A percentile compares a stretch with the other conserved stretches of the same genome.
These are phyloP conservation scores for Colistium nudipinnis DNA, from an alignment of 2,113 vertebrate genomes.

Conservation along the genomic window DNA sequence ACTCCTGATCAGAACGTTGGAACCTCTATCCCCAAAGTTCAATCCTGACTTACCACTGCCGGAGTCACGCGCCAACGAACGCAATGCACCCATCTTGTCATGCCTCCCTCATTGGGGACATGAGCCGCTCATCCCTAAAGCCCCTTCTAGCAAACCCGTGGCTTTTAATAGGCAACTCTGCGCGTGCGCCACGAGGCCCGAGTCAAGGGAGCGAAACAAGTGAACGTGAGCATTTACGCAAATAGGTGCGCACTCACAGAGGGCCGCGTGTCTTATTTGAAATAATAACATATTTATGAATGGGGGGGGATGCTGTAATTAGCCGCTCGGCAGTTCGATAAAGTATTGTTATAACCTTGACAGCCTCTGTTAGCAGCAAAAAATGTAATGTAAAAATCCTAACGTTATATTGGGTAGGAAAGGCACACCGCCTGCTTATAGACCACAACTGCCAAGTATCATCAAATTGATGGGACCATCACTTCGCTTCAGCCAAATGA, in stretches of 20 bases:
- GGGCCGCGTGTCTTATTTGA: background rate
- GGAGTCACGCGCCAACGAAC: conserved; percentile 21
- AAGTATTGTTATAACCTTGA: no score
- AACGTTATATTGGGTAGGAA: no score
- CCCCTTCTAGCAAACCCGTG: conserved; percentile 43
- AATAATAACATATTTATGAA: conserved; percentile 30
- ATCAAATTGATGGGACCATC: no score
- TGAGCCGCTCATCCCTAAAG: conserved; percentile 55
- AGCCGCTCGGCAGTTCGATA: no score
- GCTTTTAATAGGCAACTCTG: conserved; percentile 32
- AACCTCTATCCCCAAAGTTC: conserved; percentile 29
- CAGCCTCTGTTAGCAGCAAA: no score
- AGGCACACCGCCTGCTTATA: no score
- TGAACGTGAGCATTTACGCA: conserved; percentile 4
- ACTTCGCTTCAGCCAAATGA: no score
- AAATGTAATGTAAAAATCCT: no score
- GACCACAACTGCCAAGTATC: no score
- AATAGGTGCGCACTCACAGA: conserved; percentile 8
- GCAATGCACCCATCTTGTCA: conserved; percentile 20
- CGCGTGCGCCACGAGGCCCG: conserved; percentile 18
- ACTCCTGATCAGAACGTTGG: conserved; percentile 21
- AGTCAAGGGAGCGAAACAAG: conserved; percentile 21
- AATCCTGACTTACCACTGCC: background rate
- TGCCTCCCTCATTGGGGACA: conserved; percentile 33
- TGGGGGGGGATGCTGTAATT: no score